Conservation (phyloP, 37 sponge, comb jelly and placozoan genomes). For the Chondrosia reniformis region DNA sequence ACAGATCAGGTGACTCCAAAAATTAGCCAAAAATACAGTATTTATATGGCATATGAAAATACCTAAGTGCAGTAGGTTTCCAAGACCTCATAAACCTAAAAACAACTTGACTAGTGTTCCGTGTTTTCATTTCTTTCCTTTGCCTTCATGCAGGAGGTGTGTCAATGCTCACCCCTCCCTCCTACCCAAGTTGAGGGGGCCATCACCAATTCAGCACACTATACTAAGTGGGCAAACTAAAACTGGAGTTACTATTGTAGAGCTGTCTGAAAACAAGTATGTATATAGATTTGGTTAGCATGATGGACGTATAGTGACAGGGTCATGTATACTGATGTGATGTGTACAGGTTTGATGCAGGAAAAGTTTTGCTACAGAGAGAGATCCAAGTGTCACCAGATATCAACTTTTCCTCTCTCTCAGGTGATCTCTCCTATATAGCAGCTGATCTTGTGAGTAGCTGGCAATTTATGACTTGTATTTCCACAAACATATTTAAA, state of each 20-base stretch:
- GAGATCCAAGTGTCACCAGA: background rate
- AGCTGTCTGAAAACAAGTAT: background rate
- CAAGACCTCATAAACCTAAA: too few species aligned
- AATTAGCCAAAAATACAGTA: too few species aligned
- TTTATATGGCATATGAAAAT: too few species aligned
- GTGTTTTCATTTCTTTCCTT: background rate
- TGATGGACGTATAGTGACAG: background rate
- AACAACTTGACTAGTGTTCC: too few species aligned
- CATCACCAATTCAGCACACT: constrained; percentile 6
- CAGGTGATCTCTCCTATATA: background rate
- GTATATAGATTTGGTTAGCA: background rate
- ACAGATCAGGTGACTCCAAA: too few species aligned
- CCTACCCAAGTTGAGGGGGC: background rate
- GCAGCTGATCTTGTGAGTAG: background rate
- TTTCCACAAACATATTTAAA: background rate
- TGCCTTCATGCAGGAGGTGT: background rate
- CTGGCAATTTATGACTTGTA: background rate
- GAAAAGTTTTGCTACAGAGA: background rate
- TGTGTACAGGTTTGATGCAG: background rate
- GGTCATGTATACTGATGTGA: background rate
- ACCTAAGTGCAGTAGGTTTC: too few species aligned
- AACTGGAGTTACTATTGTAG: background rate
- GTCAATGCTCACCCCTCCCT: background rate
- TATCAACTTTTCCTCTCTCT: background rate
- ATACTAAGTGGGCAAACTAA: background rate